Base-by-base conservation (phyloP, 2,888 invertebrate genomes). In the Leptopilina syphax region DNA sequence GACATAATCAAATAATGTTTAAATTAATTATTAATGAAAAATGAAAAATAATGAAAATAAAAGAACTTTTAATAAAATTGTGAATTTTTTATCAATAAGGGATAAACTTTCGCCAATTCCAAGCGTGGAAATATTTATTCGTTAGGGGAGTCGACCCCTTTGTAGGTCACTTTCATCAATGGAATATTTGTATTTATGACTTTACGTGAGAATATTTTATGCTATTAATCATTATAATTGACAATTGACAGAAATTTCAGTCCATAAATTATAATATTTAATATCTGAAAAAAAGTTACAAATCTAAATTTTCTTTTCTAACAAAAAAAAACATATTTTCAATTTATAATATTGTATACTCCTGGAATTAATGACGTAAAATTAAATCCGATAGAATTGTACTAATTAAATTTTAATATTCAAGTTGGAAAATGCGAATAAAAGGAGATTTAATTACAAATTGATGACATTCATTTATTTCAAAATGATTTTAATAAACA, bases 401-500 rank as follows among this genome's bases (percentile, higher is more conserved):
- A 18, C 12, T 50, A 50, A 50, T 50, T 50, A 50, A 50, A 50
- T 50, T 50, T 50, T 60, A 60, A 60, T 60, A 12, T 60, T n/a
- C 13, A 60, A n/a, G 18, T n/a, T 18, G 18, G n/a, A 8, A 6
- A 60, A 60, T 60, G 60, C 7, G 18, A 60, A 60, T 60, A n/a
- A 7, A 60, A 6, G 12, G 13, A 60, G 60, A 18, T 60, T 60
- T 60, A 60, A 60, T 60, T 18, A 60, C n/a, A n/a, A 60, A 60
- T 18, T 60, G 60, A 60, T 60, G 6, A 50, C 8, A 18, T 10
- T 0, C 10, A 10, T 18, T 18, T 10, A 68, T 68, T 70, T 44
- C 13, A 1, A 24, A 27, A 50, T 8, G 27, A 27, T 73, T 73
- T 34, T 34, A 73, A 73, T 73, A 73, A 73, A 73, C 54, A 13